Conservation (phyloP, 2,113 vertebrate species). For the Centropus unirufus region DNA sequence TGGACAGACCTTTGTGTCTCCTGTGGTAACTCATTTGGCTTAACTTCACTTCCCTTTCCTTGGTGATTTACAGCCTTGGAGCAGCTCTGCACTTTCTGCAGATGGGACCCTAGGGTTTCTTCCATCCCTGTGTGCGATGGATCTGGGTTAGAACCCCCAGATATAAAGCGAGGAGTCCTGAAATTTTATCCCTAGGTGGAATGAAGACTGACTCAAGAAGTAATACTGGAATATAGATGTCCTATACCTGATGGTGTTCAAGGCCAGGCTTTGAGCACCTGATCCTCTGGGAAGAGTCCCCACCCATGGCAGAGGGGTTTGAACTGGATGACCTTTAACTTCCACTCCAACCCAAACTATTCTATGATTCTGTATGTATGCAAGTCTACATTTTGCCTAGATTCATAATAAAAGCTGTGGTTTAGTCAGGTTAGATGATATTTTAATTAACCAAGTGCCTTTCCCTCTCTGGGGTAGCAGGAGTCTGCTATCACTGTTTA, state of each 20-base stretch:
- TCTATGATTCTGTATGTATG: neutral
- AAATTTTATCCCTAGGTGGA: neutral
- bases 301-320: no score
- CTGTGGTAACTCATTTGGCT: accelerated
- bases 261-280: no score
- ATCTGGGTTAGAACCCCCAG: neutral
- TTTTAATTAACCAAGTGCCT: neutral
- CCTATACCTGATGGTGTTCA: no score
- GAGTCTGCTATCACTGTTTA: neutral
- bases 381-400: neutral
- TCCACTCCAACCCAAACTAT: no score
- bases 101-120: neutral
- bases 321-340: no score
- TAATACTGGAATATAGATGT: neutral
- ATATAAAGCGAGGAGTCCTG: neutral
- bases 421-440: accelerated
- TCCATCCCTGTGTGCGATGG: neutral
- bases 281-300: no score
- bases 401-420: neutral
- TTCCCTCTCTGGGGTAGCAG: neutral
- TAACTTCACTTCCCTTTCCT: neutral
- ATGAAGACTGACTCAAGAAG: neutral
- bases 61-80: neutral
- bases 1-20: neutral
- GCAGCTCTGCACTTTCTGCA: neutral